phyloP scores from a whole-genome alignment of 2,888 invertebrate genomes.

The Coenonympha arcania region DNA sequence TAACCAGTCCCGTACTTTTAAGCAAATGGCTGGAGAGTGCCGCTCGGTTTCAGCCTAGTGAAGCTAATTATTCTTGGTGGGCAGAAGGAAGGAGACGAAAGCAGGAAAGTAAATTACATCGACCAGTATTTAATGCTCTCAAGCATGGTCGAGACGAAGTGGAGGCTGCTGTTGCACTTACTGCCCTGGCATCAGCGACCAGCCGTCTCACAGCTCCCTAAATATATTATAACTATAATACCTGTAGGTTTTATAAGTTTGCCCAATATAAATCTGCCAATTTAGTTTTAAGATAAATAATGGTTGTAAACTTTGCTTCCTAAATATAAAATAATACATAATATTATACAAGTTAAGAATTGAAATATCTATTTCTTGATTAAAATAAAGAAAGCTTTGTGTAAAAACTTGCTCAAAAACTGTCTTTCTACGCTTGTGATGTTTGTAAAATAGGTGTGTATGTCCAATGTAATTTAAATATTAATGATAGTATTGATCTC shows the following conservation, averaged over 20 bases:
- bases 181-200: slow-evolving; percentile 75
- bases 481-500: slow-evolving; percentile 54
- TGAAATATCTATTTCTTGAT: too few relatives aligned
- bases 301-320: neutral
- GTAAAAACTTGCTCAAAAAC: slow-evolving; percentile 21
- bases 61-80: slow-evolving; percentile 82
- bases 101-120: slow-evolving; percentile 40
- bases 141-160: slow-evolving; percentile 81
- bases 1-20: slow-evolving; percentile 75
- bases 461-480: slow-evolving; percentile 32
- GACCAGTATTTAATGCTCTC: slow-evolving; percentile 41
- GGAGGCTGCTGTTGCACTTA: slow-evolving; percentile 83
- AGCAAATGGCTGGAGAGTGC: slow-evolving; percentile 85
- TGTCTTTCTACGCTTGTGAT: slow-evolving; percentile 11
- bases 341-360: neutral
- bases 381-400: neutral
- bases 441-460: neutral
- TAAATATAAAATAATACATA: too few relatives aligned
- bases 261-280: neutral
- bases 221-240: too few relatives aligned
- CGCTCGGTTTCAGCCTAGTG: slow-evolving; percentile 80
- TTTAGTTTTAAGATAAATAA: neutral
- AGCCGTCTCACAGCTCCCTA: slow-evolving; percentile 49
- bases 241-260: neutral
- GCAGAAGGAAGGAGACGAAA: slow-evolving; percentile 54